Evolutionary conservation across 2,797 vertebrate genomes (phyloP), one percentile per base, ranked within the genome.

Genomic region (Peromyscus aztecus): DNA sequence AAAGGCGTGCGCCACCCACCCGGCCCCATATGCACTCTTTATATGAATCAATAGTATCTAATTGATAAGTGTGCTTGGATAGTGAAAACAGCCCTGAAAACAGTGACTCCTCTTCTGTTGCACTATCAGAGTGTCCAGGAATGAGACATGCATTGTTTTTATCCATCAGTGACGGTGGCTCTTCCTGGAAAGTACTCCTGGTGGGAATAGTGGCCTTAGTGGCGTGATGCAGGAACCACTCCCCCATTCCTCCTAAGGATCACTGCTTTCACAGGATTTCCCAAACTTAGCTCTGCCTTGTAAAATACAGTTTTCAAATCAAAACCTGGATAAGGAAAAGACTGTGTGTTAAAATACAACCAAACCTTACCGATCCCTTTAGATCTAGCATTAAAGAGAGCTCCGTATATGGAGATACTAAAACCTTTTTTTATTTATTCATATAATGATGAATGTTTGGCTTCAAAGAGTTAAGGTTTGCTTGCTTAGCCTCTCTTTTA

Each of bases 291-390:
- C 23, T 27, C 23, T 61, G 29, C 85, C 37, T 63, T 92, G 27
- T 71, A 65, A 96, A 91, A 65, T 52, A 57, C 0, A 65, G 11
- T 75, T 95, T 92, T 92, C 16, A 92, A 92, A 88, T 65, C 29
- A 61, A 82, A 63, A 78, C 37, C 37, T 59, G 13, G 34, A 85
- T 80, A 43, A 77, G 65, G 9, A 61, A 12, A 52, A 19, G 21
- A 69, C 2, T 52, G 16, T 63, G 84, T 91, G 43, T 49, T 95
- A 14, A 67, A 95, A 91, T 61, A 24, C 31, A 90, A 82, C 40
- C 71, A 89, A 90, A 57, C 21, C 69, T 83, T 77, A 46, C 10
- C 67, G 14, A 59, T 24, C 37, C 40, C 3, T 2, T 4, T 65
- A 80, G 40, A 21, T 31, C 29, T 37, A 80, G 4, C 11, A 80